phyloP scores from a whole-genome alignment of 2,113 vertebrate genomes.

The Melanotaenia duboulayi region DNA sequence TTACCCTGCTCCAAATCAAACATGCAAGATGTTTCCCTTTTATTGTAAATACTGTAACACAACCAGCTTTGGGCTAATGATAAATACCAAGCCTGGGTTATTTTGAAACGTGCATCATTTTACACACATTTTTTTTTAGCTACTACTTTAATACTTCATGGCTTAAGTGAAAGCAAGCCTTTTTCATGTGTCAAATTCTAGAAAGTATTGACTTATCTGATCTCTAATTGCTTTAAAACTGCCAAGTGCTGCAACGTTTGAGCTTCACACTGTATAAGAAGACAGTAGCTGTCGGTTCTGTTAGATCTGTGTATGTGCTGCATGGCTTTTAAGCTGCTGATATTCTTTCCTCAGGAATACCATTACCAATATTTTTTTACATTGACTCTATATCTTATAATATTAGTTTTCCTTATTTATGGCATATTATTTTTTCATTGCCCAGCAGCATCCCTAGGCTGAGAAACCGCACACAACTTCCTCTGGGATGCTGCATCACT shows the following conservation, averaged over 20 bases:
- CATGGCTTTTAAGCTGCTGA: slow-evolving; percentile 42
- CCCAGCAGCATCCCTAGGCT: too few species aligned
- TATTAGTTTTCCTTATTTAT: slow-evolving; percentile 4
- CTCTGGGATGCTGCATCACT: too few species aligned
- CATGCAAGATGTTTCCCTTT: too few species aligned
- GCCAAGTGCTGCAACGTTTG: slow-evolving; percentile 48
- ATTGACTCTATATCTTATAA: slow-evolving; percentile 7
- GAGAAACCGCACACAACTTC: too few species aligned
- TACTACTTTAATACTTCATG: slow-evolving; percentile 24
- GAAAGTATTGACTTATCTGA: slow-evolving; percentile 60
- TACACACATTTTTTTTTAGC: slow-evolving; percentile 16
- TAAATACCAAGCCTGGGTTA: slow-evolving; percentile 3
- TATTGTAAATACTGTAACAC: too few species aligned
- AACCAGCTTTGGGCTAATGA: too few species aligned
- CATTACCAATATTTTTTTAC: slow-evolving; percentile 16
- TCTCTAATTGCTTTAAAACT: slow-evolving; percentile 63
- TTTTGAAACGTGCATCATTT: slow-evolving; percentile 1
- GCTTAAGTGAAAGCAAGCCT: slow-evolving; percentile 35
- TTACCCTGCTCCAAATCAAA: too few species aligned
- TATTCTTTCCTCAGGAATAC: slow-evolving; percentile 42
- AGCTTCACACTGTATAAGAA: slow-evolving; percentile 51
- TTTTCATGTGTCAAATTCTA: slow-evolving; percentile 54
- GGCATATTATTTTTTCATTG: slow-evolving; percentile 12
- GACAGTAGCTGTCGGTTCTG: slow-evolving; percentile 37
- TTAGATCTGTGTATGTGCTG: slow-evolving; percentile 47